A percentile compares a stretch with the other conserved stretches of the same genome.
Evolutionary conservation across 2,888 invertebrate genomes (phyloP).

Genomic region (Oscheius sp.): DNA sequence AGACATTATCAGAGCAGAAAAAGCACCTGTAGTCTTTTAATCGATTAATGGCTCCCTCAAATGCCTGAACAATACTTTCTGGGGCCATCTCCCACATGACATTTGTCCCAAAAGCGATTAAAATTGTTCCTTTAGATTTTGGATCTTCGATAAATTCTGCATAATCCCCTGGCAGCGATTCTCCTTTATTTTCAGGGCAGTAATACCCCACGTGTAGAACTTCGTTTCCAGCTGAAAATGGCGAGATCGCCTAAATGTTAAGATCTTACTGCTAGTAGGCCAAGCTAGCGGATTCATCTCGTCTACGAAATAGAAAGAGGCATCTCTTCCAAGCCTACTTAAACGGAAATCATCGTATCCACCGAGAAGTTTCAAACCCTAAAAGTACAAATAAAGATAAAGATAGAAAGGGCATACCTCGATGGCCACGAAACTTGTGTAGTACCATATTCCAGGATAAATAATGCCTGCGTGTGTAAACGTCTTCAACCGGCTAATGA

Average conservation of each 20-base stretch:
- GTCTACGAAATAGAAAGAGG: slow-evolving; percentile 40
- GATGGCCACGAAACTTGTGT: not conserved
- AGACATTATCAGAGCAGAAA: not conserved
- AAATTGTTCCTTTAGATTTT: slow-evolving; percentile 46
- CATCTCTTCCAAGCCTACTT: slow-evolving; percentile 17
- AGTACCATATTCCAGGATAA: slow-evolving; percentile 24
- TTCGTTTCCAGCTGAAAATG: slow-evolving; percentile 35
- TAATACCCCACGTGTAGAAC: slow-evolving; percentile 34
- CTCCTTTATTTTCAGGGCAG: slow-evolving; percentile 31
- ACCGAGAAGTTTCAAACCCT: slow-evolving; percentile 32
- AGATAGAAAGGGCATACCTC: not conserved
- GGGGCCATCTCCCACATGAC: slow-evolving; percentile 43
- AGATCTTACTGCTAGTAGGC: slow-evolving; percentile 34
- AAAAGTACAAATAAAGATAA: not conserved
- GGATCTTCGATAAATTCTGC: slow-evolving; percentile 40
- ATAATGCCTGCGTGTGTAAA: slow-evolving; percentile 11
- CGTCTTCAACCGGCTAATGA: slow-evolving; percentile 14
- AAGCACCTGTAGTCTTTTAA: slow-evolving; percentile 37
- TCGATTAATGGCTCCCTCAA: slow-evolving; percentile 39
- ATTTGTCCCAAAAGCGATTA: slow-evolving; percentile 48
- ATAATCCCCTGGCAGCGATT: slow-evolving; percentile 20
- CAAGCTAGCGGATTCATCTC: slow-evolving; percentile 39
- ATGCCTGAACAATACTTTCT: slow-evolving; percentile 12
- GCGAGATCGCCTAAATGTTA: not conserved
- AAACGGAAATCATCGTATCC: slow-evolving; percentile 28